These are phyloP conservation scores for Cricetomys ansorgei DNA, from an alignment of 2,113 vertebrate genomes.

Conservation along the genomic window DNA sequence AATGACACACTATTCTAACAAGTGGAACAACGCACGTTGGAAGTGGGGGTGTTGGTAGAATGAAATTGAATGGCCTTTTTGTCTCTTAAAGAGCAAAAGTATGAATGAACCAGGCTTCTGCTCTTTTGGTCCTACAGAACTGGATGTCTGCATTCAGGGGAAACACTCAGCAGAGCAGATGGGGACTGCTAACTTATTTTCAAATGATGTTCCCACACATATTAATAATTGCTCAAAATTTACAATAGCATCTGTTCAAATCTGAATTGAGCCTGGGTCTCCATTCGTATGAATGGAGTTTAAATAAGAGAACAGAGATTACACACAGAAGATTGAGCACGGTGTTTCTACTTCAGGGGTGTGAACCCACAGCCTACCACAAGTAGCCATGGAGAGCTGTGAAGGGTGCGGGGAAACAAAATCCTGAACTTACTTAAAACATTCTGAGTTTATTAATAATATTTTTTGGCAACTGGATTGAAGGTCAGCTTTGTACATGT, in stretches of 20 bases:
- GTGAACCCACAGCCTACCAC: neutral
- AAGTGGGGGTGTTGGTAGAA: neutral
- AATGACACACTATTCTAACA: neutral
- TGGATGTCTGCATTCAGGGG: neutral
- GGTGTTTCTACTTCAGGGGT: fast-evolving
- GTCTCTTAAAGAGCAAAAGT: neutral
- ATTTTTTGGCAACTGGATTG: neutral
- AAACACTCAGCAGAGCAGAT: neutral
- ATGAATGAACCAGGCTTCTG: neutral
- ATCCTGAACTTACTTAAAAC: neutral
- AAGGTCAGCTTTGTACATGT: neutral
- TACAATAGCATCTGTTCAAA: neutral
- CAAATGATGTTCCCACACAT: neutral
- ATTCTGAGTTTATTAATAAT: neutral
- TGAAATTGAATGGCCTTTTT: neutral
- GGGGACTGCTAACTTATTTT: neutral
- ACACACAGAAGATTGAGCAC: fast-evolving
- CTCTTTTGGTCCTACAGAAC: too few species aligned
- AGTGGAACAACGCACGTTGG: neutral
- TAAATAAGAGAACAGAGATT: neutral
- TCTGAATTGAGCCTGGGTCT: neutral
- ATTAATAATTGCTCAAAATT: neutral
- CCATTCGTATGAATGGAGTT: neutral
- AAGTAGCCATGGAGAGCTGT: neutral
- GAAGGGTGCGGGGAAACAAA: neutral